phyloP scores from a whole-genome alignment of 2,113 vertebrate species.

The Carettochelys insculpta region DNA sequence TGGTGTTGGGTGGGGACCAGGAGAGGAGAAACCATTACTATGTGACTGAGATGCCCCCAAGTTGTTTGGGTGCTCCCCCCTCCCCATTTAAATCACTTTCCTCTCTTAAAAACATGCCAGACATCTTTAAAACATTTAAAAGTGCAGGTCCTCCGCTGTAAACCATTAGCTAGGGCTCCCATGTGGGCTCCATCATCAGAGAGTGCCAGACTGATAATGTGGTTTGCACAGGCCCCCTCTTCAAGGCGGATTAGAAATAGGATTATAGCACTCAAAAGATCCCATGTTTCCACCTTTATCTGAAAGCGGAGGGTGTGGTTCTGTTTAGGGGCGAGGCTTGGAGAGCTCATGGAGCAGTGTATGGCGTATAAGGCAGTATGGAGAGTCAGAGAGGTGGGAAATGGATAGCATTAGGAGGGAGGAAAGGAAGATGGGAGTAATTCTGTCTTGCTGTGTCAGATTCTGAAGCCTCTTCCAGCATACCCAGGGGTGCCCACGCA shows the following conservation, averaged over 20 bases:
- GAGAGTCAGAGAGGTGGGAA: neutral
- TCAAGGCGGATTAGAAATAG: neutral
- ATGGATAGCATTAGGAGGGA: too few relatives aligned
- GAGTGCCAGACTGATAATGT: slow-evolving; percentile 19
- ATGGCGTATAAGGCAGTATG: neutral
- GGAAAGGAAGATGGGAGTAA: too few relatives aligned
- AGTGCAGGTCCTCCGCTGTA: slow-evolving; percentile 36
- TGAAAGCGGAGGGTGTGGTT: neutral
- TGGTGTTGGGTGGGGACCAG: neutral
- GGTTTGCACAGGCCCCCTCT: neutral
- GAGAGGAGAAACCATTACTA: neutral
- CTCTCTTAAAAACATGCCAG: slow-evolving; percentile 5
- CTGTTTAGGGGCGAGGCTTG: neutral
- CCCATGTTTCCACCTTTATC: neutral
- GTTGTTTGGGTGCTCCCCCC: neutral
- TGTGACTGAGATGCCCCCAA: neutral
- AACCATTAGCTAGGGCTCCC: slow-evolving; percentile 46
- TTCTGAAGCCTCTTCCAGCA: too few relatives aligned
- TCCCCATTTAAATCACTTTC: neutral
- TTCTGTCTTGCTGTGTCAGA: too few relatives aligned
- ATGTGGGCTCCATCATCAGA: slow-evolving; percentile 22
- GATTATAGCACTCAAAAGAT: neutral
- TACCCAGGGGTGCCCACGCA: too few relatives aligned
- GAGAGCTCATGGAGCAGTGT: neutral
- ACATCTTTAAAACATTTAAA: slow-evolving; percentile 60